Base-by-base conservation (phyloP, 1,140 invertebrate genomes). In the Drosophila kohkoa region DNA sequence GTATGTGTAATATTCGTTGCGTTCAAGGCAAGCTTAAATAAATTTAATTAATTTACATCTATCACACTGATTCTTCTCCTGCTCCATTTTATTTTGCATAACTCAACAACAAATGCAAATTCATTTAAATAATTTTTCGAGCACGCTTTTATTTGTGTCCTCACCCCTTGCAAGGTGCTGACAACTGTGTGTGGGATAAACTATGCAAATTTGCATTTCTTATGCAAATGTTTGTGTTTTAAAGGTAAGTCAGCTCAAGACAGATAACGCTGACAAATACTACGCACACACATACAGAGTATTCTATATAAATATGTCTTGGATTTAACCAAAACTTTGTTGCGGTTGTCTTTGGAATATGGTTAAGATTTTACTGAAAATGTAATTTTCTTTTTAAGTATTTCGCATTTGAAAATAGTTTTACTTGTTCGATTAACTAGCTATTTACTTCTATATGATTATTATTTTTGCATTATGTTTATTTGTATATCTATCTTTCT, bases 11-110 rank as follows among this genome's bases (percentile, higher is more conserved):
- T 82, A 45, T 49, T 66, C 45, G 46, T 1, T 45, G n/a, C 38
- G 11, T 59, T 11, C 54, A 48, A 49, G 11, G 30, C 55, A 52
- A 43, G 46, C 64, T 62, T 71, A 78, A 71, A 68, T 71, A 82
- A 83, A 82, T 82, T 76, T 82, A 81, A 82, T 82, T 82, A 82
- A 82, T 79, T 75, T 81, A 71, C 79, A 79, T 64, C 25, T 43
- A 35, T 66, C 51, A n/a, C 49, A 32, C 13, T 25, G 20, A 25
- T 25, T 25, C 3, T 25, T 25, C 20, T 25, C 41, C 8, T 25
- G 4, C 13, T 41, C 35, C 49, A 35, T 38, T 46, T 25, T 49
- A 60, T 55, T 66, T 57, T 71, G 57, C 57, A 75, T 75, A 79
- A 58, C 59, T 59, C 57, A 48, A 70, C 60, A 73, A 72, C 65